phyloP scores from a whole-genome alignment of 2,797 vertebrate species.

The Channallabes apus region DNA sequence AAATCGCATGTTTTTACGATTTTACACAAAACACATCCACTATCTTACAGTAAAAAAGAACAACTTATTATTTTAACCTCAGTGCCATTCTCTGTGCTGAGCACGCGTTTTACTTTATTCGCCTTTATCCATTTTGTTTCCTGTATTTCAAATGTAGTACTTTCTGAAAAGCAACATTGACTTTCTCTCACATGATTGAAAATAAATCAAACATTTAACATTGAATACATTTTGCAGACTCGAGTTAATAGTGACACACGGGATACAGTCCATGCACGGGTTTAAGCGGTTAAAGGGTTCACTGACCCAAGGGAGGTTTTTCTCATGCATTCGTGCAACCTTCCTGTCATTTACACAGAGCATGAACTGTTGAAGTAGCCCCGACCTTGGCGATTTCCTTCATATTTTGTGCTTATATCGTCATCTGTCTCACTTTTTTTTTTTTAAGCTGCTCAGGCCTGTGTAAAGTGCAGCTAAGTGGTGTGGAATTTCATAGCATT shows the following conservation, averaged over 20 bases:
- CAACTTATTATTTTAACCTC: neutral
- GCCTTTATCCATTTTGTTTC: neutral
- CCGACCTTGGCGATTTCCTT: neutral
- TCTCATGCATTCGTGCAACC: neutral
- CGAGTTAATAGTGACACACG: neutral
- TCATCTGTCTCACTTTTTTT: neutral
- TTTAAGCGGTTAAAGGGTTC: neutral
- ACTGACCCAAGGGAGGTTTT: neutral
- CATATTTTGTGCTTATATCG: neutral
- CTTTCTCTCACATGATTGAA: neutral
- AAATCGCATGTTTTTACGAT: neutral
- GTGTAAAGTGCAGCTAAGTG: slow-evolving; percentile 25
- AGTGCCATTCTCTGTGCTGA: neutral
- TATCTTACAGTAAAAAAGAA: neutral
- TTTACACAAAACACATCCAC: neutral
- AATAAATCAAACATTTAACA: neutral
- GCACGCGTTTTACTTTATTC: neutral
- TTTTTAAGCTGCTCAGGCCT: slow-evolving; percentile 1
- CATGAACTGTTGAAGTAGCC: neutral
- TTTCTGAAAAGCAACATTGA: neutral
- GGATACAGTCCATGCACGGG: neutral
- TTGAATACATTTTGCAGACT: neutral
- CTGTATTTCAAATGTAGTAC: neutral
- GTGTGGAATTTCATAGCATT: slow-evolving; percentile 25
- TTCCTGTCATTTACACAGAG: neutral